A percentile compares a stretch with the other conserved stretches of the same genome.
Conservation (phyloP, 2,797 vertebrate genomes). For the Bovichtus diacanthus region DNA sequence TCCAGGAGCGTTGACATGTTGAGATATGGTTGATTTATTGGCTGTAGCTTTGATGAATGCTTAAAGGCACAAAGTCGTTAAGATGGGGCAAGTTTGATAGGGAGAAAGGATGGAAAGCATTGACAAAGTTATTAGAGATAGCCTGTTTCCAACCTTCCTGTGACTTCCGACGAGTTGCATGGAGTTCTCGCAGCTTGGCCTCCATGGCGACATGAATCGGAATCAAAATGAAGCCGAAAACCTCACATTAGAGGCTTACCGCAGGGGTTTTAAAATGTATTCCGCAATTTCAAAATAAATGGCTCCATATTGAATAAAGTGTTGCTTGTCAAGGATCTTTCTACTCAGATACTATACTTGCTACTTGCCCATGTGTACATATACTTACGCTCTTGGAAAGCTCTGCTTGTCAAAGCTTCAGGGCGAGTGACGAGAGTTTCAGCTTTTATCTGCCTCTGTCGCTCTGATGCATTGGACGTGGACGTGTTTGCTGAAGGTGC, state of each 20-base stretch:
- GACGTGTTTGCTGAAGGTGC: constrained; percentile 32
- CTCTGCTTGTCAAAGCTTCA: constrained; percentile 10
- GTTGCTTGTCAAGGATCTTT: background rate
- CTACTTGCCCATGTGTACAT: background rate
- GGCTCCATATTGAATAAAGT: constrained; percentile 11
- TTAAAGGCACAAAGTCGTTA: constrained; percentile 74
- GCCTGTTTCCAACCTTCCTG: constrained; percentile 53
- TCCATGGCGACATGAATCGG: constrained; percentile 8
- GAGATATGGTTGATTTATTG: constrained; percentile 78
- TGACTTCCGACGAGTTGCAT: constrained; percentile 58
- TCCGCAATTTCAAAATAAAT: constrained; percentile 11
- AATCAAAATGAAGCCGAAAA: constrained; percentile 23
- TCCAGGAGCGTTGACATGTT: constrained; percentile 54
- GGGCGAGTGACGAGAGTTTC: background rate
- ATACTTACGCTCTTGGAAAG: background rate
- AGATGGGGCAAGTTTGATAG: constrained; percentile 64
- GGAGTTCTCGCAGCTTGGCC: constrained; percentile 22
- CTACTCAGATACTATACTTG: background rate
- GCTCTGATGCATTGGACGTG: constrained; percentile 26
- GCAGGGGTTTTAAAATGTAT: constrained; percentile 17
- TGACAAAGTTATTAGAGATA: constrained; percentile 54
- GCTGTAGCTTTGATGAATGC: constrained; percentile 69
- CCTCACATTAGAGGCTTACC: constrained; percentile 17
- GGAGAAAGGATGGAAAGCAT: constrained; percentile 51
- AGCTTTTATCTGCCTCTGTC: constrained; percentile 20